Evolutionary conservation across 2,113 vertebrate species (phyloP).

Genomic region (Microcebus griseorufus): DNA sequence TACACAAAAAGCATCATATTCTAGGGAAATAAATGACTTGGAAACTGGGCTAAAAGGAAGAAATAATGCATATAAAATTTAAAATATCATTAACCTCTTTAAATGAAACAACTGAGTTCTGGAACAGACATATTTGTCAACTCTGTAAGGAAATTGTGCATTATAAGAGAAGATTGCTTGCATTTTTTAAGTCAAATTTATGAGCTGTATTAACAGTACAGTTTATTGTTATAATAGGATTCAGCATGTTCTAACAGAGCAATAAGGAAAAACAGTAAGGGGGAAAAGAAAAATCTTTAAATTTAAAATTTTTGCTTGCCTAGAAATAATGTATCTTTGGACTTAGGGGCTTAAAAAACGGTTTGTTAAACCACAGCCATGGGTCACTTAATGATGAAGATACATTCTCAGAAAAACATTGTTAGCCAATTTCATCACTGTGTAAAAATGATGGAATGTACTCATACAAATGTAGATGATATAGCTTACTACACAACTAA

Average conservation of each 20-base stretch:
- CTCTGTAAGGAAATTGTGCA: background rate
- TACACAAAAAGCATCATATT: background rate
- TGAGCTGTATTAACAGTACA: background rate
- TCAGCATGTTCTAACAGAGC: background rate
- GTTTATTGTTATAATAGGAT: background rate
- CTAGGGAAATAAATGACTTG: background rate
- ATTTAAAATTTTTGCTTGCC: background rate
- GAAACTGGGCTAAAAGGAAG: background rate
- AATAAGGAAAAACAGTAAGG: background rate
- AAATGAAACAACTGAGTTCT: background rate
- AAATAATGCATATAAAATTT: background rate
- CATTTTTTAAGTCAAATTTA: background rate
- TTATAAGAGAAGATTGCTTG: background rate
- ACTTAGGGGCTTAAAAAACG: background rate
- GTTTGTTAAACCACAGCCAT: background rate
- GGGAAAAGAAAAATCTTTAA: background rate
- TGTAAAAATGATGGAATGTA: background rate
- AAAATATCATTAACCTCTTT: conserved; percentile 17
- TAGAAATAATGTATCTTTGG: background rate
- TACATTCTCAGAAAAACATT: background rate
- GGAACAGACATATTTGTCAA: background rate
- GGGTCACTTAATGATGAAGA: background rate
- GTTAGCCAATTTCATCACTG: background rate
- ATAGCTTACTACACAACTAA: background rate
- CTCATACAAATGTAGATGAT: background rate